Base-by-base conservation (phyloP, 2,888 invertebrate species). In the Timema cristinae region DNA sequence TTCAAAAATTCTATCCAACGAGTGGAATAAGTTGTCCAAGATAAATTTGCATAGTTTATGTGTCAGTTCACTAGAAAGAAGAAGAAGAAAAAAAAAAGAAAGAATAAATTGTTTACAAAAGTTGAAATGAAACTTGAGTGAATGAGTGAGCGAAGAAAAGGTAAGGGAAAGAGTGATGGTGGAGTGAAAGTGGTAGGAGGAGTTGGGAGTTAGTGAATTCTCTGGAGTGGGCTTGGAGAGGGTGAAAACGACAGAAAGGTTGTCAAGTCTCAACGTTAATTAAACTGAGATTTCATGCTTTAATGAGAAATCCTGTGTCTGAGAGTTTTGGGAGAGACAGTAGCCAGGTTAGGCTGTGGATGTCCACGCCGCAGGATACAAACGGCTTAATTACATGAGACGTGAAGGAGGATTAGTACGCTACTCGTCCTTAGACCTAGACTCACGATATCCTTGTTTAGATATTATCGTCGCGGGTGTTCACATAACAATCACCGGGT, bases 271-370 rank as follows among this genome's bases (percentile, higher is more conserved):
- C 59, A 67, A 68, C 68, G 73, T 68, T 73, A 73, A 73, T 73
- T 73, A 73, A 73, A 73, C 68, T 67, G 56, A 73, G 73, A 73
- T 73, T 73, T 73, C 73, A 68, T 71, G 73, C 70, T 68, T 70
- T 70, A 73, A 70, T 73, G 73, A 73, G 73, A 73, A 71, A 70
- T 70, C 66, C 72, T 66, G 66, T 61, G 48, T 50, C 61, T 47
- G 61, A 61, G 50, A 13, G 59, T 32, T 32, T 32, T 32, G 32
- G 32, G 63, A 48, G 11, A 63, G 63, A 63, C 63, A 32, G 63
- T 32, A 48, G 63, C 63, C 63, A 48, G 11, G 15, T 32, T n/a
- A 0, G 59, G 6, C 32, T 32, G 32, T 48, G 56, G 15, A 2
- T 32, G 11, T 6, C 59, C 66, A 48, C 66, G 72, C 69, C 72